These are phyloP conservation scores for Pyrochroa serraticornis DNA, from an alignment of 2,888 invertebrate species.

Conservation along the genomic window DNA sequence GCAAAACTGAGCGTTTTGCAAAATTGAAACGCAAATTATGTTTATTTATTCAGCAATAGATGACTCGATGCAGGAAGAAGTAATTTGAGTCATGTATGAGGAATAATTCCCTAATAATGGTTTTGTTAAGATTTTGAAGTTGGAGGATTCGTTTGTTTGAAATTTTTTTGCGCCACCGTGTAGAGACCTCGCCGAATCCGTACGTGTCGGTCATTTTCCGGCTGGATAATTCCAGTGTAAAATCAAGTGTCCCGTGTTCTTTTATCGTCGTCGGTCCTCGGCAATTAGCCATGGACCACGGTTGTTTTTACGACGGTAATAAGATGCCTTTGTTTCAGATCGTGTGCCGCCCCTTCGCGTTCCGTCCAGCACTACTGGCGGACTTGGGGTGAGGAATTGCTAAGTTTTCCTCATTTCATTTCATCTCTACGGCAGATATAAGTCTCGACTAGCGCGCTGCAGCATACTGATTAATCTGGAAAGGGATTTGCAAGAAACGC, in stretches of 20 bases:
- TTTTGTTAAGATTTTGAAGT: too few relatives aligned
- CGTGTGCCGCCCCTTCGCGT: slow-evolving; percentile 42
- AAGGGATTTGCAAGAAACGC: slow-evolving; percentile 51
- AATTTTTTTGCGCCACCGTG: too few relatives aligned
- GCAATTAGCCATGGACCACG: background rate
- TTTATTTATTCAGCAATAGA: too few relatives aligned
- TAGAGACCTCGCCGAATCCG: background rate
- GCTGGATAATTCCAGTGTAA: background rate
- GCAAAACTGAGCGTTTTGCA: too few relatives aligned
- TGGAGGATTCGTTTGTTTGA: too few relatives aligned
- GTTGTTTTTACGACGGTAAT: background rate
- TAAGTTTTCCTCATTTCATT: slow-evolving; percentile 60
- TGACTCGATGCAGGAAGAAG: too few relatives aligned
- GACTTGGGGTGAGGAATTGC: slow-evolving; percentile 56
- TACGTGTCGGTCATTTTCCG: background rate
- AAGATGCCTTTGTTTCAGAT: background rate
- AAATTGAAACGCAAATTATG: too few relatives aligned
- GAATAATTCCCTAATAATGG: too few relatives aligned
- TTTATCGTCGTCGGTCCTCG: background rate
- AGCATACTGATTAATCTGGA: slow-evolving; percentile 58
- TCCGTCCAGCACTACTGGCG: slow-evolving; percentile 35
- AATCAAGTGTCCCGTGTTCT: background rate
- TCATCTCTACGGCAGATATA: slow-evolving; percentile 58
- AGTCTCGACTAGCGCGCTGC: slow-evolving; percentile 53
- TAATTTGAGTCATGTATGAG: too few relatives aligned